phyloP scores from a whole-genome alignment of 2,113 vertebrate species.

The Crotalus horridus region DNA sequence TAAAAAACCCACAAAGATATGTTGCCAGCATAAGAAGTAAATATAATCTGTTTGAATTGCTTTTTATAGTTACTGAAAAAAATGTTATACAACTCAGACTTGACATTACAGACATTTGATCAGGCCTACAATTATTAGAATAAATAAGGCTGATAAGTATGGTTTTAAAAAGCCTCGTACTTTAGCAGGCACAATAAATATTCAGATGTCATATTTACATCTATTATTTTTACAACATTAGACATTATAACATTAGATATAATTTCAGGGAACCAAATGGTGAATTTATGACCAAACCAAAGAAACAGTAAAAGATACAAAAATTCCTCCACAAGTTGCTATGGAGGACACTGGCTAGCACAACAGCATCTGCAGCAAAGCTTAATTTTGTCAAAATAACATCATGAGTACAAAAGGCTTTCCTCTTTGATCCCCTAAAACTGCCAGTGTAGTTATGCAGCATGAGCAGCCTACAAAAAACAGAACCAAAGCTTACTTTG shows the following conservation, averaged over 20 bases:
- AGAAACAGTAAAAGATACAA: background rate
- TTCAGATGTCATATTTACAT: background rate
- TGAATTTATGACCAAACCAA: background rate
- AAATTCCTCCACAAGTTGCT: background rate
- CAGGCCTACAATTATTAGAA: background rate
- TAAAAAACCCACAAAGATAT: background rate
- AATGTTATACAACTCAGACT: background rate
- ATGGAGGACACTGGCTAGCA: background rate
- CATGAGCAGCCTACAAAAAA: background rate
- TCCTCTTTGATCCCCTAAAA: background rate
- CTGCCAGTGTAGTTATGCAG: background rate
- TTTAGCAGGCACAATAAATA: background rate
- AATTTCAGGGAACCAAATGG: background rate
- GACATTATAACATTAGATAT: background rate
- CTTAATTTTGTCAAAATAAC: background rate
- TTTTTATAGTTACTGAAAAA: background rate
- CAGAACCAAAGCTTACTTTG: background rate
- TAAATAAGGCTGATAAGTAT: background rate
- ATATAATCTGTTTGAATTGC: background rate
- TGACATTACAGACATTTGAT: background rate
- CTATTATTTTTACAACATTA: background rate
- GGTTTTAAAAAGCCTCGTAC: background rate
- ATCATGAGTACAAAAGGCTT: background rate
- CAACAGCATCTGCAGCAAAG: background rate
- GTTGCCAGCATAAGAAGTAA: background rate